These are phyloP conservation scores for Manacus vitellinus DNA, from an alignment of 2,113 vertebrate species.

Conservation along the genomic window DNA sequence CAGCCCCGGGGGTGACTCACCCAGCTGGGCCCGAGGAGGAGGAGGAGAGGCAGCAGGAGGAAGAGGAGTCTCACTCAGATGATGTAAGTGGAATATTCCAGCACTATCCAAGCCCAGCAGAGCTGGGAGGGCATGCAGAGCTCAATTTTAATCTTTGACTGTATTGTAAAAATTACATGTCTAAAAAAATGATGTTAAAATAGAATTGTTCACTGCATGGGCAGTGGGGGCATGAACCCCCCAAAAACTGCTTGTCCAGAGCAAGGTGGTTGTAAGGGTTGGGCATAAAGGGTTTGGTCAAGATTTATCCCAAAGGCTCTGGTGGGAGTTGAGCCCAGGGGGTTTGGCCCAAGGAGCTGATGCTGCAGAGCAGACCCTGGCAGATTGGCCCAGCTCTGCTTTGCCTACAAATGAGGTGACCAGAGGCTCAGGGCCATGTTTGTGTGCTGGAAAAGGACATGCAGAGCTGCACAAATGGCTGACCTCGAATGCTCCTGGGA, in stretches of 20 bases:
- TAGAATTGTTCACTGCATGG: fast-evolving
- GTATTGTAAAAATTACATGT: fast-evolving
- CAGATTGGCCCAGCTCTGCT: background rate
- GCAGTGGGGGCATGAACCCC: fast-evolving
- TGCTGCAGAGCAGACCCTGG: background rate
- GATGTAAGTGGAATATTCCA: slow-evolving; percentile 80
- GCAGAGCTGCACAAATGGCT: background rate
- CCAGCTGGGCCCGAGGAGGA: background rate
- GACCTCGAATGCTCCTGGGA: background rate
- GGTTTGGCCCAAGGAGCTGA: background rate
- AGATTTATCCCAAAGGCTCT: background rate
- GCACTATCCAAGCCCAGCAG: fast-evolving
- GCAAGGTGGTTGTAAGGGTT: too few relatives aligned
- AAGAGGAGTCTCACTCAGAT: slow-evolving; percentile 77
- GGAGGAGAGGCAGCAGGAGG: slow-evolving; percentile 7
- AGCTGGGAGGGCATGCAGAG: background rate
- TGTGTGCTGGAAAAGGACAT: fast-evolving
- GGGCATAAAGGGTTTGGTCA: background rate
- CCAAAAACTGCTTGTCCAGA: background rate
- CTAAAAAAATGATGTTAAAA: background rate
- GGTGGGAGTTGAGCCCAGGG: background rate
- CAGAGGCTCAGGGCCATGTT: fast-evolving
- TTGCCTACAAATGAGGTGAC: background rate
- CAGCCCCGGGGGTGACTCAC: background rate
- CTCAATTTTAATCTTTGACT: background rate